Conservation (phyloP, 2,888 invertebrate genomes). For the Bellardia pandia region DNA sequence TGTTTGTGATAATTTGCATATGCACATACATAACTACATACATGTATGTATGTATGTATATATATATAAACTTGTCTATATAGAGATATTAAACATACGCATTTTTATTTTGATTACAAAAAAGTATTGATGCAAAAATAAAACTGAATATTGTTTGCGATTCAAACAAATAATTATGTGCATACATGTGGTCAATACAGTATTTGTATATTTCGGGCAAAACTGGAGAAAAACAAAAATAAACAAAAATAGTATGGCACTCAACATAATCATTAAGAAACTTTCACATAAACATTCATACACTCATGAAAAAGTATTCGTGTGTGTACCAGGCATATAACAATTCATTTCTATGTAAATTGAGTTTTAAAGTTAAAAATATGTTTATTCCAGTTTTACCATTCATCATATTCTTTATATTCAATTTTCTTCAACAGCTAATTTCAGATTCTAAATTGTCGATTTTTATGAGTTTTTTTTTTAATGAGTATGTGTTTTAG, state of each 20-base stretch:
- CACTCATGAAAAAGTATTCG: background rate
- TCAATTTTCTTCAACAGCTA: too few species aligned
- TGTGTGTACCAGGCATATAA: too few species aligned
- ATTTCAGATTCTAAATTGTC: too few species aligned
- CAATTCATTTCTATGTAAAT: too few species aligned
- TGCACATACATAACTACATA: background rate
- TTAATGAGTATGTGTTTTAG: background rate
- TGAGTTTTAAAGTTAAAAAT: too few species aligned
- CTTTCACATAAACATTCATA: background rate
- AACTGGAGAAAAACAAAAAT: background rate
- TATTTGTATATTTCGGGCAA: background rate
- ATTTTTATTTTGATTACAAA: background rate
- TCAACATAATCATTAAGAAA: conserved; percentile 8
- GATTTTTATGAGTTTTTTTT: background rate
- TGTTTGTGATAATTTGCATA: background rate
- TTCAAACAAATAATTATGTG: conserved; percentile 26
- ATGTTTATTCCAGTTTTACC: too few species aligned
- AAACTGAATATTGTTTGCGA: background rate
- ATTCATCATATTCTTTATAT: too few species aligned
- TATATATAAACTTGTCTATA: background rate
- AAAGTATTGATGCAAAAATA: background rate
- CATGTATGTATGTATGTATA: background rate
- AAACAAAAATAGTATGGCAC: background rate
- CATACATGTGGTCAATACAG: conserved; percentile 3
- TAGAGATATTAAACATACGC: background rate